These are phyloP conservation scores for Vidua chalybeata DNA, from an alignment of 2,113 vertebrate species.

Conservation along the genomic window DNA sequence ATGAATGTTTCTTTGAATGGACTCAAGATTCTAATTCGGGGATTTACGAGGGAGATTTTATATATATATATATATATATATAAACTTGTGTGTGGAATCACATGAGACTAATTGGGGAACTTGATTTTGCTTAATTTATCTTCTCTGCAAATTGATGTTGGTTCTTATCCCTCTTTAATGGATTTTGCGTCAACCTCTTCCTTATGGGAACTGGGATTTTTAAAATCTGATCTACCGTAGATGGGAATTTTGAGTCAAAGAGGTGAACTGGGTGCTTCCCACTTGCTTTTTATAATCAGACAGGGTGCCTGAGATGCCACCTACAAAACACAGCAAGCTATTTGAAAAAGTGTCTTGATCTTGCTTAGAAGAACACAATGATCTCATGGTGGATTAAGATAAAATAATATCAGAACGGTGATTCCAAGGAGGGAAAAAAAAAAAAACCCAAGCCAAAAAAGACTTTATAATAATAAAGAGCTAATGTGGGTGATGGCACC, in stretches of 20 bases:
- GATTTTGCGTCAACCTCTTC: neutral
- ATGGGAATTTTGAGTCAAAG: neutral
- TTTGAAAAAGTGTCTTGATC: neutral
- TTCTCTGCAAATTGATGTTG: neutral
- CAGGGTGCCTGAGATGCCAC: neutral
- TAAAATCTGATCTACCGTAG: neutral
- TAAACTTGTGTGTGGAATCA: neutral
- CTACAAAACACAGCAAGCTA: neutral
- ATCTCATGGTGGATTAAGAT: neutral
- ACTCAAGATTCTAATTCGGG: neutral
- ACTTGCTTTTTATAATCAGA: neutral
- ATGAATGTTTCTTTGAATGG: neutral
- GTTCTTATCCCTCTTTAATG: neutral
- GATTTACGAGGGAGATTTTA: neutral
- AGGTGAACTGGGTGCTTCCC: neutral
- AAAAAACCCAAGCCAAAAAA: fast-evolving
- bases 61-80: fast-evolving
- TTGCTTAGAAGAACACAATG: neutral
- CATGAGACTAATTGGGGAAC: neutral
- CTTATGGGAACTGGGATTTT: neutral
- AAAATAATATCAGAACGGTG: neutral
- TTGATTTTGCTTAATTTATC: neutral
- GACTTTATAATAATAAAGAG: neutral
- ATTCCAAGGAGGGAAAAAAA: neutral
- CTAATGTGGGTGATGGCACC: neutral